Conservation (phyloP, 2,113 vertebrate genomes). For the Strix aluco region DNA sequence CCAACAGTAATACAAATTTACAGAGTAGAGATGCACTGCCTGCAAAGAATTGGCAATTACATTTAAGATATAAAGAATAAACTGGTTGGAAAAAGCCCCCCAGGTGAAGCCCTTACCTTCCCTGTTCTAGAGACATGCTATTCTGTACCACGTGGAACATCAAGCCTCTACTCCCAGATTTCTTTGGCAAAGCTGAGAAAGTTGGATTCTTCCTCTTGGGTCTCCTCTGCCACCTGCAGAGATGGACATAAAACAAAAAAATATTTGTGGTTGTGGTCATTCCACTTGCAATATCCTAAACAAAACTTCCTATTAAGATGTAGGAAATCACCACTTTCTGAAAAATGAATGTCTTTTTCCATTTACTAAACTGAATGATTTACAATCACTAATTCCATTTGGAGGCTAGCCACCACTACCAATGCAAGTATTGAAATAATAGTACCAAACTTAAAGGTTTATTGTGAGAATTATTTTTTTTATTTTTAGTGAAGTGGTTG, state of each 20-base stretch:
- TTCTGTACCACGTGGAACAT: fast-evolving
- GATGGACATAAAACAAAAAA: not conserved
- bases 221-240: not conserved
- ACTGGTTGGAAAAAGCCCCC: not conserved
- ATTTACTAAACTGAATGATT: not conserved
- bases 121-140: not conserved
- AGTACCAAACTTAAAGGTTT: not conserved
- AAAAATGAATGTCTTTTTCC: not conserved
- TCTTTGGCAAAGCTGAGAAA: not conserved
- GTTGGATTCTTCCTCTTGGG: not conserved
- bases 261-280: not conserved
- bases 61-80: not conserved
- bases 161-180: not conserved
- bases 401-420: not conserved
- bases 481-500: not conserved
- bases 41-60: not conserved
- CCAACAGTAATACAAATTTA: not conserved
- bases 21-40: not conserved
- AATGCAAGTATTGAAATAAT: not conserved
- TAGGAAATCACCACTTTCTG: not conserved
- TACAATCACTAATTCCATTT: not conserved
- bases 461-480: not conserved
- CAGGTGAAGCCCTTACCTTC: not conserved
- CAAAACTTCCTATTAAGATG: not conserved
- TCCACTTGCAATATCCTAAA: not conserved